Conservation (phyloP, 2,113 vertebrate species). For the Arothron firmamentum region DNA sequence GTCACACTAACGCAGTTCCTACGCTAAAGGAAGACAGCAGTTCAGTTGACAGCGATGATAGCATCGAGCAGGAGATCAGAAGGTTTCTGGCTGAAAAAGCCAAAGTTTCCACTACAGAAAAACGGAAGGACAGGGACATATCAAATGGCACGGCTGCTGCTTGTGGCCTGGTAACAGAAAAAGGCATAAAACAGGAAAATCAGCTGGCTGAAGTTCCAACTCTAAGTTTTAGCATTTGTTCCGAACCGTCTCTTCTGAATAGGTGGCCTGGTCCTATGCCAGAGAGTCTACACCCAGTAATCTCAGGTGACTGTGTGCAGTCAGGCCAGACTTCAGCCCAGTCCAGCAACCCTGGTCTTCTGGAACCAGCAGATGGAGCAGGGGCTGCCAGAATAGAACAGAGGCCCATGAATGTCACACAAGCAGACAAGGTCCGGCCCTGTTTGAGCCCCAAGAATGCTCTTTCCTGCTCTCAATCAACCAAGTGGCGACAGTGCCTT, state of each 20-base stretch:
- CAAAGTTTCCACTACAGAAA: slow-evolving; percentile 69
- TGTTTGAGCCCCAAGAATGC: slow-evolving; percentile 12
- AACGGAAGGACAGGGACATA: slow-evolving; percentile 26
- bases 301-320: slow-evolving; percentile 3
- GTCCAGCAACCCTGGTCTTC: slow-evolving; percentile 28
- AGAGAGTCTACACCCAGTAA: slow-evolving; percentile 4
- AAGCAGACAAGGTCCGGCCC: slow-evolving; percentile 15
- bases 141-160: slow-evolving; percentile 16
- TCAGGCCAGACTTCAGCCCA: slow-evolving; percentile 16
- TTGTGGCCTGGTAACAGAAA: slow-evolving; percentile 14
- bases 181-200: slow-evolving; percentile 50
- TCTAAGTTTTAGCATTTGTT: slow-evolving; percentile 11
- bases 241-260: slow-evolving; percentile 10
- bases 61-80: slow-evolving; percentile 92
- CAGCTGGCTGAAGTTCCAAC: slow-evolving; percentile 66
- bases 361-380: slow-evolving; percentile 56
- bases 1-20: neutral
- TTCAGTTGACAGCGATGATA: slow-evolving; percentile 89
- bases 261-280: slow-evolving; percentile 3
- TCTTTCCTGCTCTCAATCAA: slow-evolving; percentile 47
- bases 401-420: neutral
- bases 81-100: slow-evolving; percentile 92
- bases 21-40: slow-evolving; percentile 80
- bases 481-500: slow-evolving; percentile 65
- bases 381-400: slow-evolving; percentile 40